Evolutionary conservation across 2,797 vertebrate genomes (phyloP), one percentile per base, ranked within the genome.

Genomic region (Bradypodion pumilum): DNA sequence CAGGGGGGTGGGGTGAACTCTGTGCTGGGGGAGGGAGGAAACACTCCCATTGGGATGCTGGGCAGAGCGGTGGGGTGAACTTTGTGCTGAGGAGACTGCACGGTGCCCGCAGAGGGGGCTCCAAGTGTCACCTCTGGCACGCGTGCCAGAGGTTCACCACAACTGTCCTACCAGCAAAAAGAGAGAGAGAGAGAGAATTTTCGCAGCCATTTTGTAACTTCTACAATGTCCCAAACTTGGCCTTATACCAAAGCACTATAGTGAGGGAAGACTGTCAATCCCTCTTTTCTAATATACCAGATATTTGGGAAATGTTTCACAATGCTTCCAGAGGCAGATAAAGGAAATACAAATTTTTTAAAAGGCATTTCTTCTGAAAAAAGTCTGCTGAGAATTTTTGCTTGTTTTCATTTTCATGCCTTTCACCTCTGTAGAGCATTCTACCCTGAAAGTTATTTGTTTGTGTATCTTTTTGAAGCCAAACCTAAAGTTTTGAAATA

Each of bases 401-500:
- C 6, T 46, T 89, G 35, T 4, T 82, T 76, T 40, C 68, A 56
- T 15, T 84, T 65, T 78, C 84, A 35, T 16, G 72, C 70, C 46
- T 56, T 74, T 69, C 21, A 16, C 74, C 49, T 69, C 49, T 32
- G 27, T 19, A 27, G 49, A 68, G 21, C 37, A 23, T 37, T 35
- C 44, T 76, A 25, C 2, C 35, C 40, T 6, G 49, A 27, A 83
- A 59, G 49, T 74, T 69, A 59, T 78, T 87, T 88, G 13, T 62
- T 19, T 73, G 0, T 77, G 29, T 42, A 82, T 66, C 75, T 78
- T 32, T 84, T 60, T 72, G 79, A 60, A 16, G 13, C 40, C 2
- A 4, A 82, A 9, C 68, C 7, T 27, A 74, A 89, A 84, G 49
- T 73, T 84, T 74, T 78, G 23, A 85, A 88, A 74, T 78, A 82